Base-by-base conservation (phyloP, 2,113 vertebrate species). In the Dipodomys spectabilis region DNA sequence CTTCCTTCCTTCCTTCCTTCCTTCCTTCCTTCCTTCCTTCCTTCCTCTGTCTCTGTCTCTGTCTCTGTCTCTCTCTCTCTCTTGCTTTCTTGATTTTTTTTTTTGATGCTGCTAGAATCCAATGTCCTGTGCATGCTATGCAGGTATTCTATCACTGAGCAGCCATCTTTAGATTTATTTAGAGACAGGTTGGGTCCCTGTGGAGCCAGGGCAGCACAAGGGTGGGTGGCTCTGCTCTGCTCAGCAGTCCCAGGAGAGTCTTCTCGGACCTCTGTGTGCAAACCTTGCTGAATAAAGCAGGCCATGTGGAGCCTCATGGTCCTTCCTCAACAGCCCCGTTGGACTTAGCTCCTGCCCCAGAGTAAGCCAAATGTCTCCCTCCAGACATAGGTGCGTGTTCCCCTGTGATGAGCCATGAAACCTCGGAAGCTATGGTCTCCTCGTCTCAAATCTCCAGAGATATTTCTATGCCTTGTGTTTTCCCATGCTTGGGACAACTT, bases 351-450 rank as follows among this genome's bases (percentile, higher is more conserved):
- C 8, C 2, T n/a, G 6, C 4, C 28, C n/a, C 30, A 6, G 15
- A 7, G 35, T 27, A 2, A 16, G 20, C 20, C 18, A 4, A 35
- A 67, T 35, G 15, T 20, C 16, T 67, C 22, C 49, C 44, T 72
- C 9, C 6, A 35, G 19, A 69, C 18, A 9, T 6, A 3, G 23
- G 30, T 0, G 27, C 0, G 1, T 7, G 12, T 68, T 12, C 69
- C 23, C 73, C 30, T 25, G 28, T 49, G 64, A 25, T 0, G 13
- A 71, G 60, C 28, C 16, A 18, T 45, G 65, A 2, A 62, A 49
- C 15, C 1, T 10, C 3, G 28, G 28, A 30, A 35, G 32, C 2
- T 57, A 6, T 18, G 7, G 12, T 23, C 45, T 64, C 35, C 7
- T 22, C 11, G 2, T 49, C 30, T 35, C 19, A 27, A 15, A 45